These are phyloP conservation scores for Hirtodrosophila duncani DNA, from an alignment of 2,888 invertebrate species.

Conservation along the genomic window DNA sequence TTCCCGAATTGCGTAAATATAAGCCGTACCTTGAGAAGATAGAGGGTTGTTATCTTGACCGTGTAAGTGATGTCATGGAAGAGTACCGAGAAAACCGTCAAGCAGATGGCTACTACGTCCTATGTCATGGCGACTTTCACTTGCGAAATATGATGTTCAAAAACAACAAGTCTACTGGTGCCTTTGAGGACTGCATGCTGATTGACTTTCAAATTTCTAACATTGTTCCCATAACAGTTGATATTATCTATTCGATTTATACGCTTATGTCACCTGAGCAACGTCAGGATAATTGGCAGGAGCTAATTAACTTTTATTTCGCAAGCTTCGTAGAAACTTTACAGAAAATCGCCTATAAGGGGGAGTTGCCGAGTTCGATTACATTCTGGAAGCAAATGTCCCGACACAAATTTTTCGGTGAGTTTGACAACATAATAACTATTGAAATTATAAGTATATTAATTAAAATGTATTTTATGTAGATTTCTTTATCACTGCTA, in stretches of 20 bases:
- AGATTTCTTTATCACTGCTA: slow-evolving; percentile 43
- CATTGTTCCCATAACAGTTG: slow-evolving; percentile 46
- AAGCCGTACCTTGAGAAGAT: slow-evolving; percentile 36
- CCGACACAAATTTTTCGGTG: slow-evolving; percentile 44
- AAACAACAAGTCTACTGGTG: slow-evolving; percentile 10
- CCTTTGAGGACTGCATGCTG: slow-evolving; percentile 47
- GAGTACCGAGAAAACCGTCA: slow-evolving; percentile 21
- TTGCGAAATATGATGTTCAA: slow-evolving; percentile 63
- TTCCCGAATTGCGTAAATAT: slow-evolving; percentile 26
- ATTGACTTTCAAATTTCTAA: slow-evolving; percentile 57
- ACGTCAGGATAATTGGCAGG: slow-evolving; percentile 39
- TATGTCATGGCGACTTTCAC: slow-evolving; percentile 69
- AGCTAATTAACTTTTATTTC: slow-evolving; percentile 55
- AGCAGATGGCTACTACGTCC: slow-evolving; percentile 49
- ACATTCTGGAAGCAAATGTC: slow-evolving; percentile 45
- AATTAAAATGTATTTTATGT: neutral
- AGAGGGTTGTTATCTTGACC: neutral
- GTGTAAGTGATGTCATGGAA: neutral
- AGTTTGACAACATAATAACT: neutral
- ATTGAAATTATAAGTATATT: neutral
- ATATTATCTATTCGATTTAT: slow-evolving; percentile 51
- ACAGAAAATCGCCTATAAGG: slow-evolving; percentile 40
- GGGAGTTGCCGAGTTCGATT: slow-evolving; percentile 38
- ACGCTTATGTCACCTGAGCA: slow-evolving; percentile 40
- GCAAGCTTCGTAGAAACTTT: slow-evolving; percentile 41